A percentile compares a stretch with the other conserved stretches of the same genome.
These are phyloP conservation scores for Sesia apiformis DNA, from an alignment of 2,888 invertebrate species.

Conservation along the genomic window DNA sequence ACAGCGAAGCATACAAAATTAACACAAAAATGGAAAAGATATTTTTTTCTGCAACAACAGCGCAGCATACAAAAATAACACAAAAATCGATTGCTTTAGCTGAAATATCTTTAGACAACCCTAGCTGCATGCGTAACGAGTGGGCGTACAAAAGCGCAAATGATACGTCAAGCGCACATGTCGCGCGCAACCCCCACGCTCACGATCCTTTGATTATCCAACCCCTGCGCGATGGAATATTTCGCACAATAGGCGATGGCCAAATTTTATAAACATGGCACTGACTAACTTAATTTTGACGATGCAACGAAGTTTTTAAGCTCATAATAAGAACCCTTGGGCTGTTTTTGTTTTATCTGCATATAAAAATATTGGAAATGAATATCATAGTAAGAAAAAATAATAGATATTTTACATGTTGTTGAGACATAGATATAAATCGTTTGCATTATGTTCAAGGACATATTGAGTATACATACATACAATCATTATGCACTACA, in stretches of 20 bases:
- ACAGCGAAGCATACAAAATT: too few relatives aligned
- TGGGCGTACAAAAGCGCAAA: slow-evolving; percentile 61
- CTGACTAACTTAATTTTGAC: background rate
- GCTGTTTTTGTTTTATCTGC: background rate
- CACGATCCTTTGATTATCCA: background rate
- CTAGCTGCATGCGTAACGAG: slow-evolving; percentile 28
- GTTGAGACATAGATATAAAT: background rate
- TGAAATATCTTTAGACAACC: background rate
- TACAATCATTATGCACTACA: too few relatives aligned
- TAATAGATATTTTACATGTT: too few relatives aligned
- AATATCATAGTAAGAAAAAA: background rate
- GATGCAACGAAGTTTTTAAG: background rate
- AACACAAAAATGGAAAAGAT: too few relatives aligned
- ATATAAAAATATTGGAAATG: background rate
- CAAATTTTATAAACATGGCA: background rate
- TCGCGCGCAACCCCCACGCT: slow-evolving; percentile 16
- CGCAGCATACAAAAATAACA: background rate
- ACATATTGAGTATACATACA: too few relatives aligned
- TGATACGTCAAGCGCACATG: slow-evolving; percentile 60
- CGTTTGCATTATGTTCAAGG: too few relatives aligned
- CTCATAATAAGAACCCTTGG: background rate
- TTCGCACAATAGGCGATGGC: background rate
- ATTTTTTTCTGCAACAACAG: background rate
- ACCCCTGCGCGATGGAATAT: background rate
- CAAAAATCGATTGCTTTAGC: too few relatives aligned